Conservation (phyloP, 1,140 invertebrate species). For the Saccostrea glomerata region DNA sequence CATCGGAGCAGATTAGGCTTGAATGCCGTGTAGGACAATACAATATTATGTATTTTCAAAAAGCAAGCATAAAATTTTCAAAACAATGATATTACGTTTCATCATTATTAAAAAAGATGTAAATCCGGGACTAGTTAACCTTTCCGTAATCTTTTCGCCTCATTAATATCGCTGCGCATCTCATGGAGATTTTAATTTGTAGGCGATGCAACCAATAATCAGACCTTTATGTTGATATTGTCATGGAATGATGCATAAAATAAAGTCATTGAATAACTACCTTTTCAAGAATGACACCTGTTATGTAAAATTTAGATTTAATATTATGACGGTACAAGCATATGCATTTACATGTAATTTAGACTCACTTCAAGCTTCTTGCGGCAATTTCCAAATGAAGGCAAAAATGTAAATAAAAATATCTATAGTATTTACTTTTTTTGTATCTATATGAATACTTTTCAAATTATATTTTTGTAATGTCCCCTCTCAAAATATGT, state of each 20-base stretch:
- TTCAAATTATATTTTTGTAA: no score
- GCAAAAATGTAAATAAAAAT: no score
- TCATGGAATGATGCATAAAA: not conserved
- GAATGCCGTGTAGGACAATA: not conserved
- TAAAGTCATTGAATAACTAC: no score
- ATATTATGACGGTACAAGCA: no score
- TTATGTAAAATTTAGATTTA: no score
- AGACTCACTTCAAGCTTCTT: no score
- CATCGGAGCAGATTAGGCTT: not conserved
- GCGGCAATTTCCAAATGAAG: no score
- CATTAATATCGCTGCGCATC: not conserved
- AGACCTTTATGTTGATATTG: not conserved
- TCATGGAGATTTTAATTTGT: not conserved
- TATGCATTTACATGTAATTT: no score
- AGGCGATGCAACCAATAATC: not conserved
- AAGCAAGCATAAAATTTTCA: not conserved
- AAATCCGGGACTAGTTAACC: not conserved
- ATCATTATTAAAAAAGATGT: not conserved
- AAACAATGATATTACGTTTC: not conserved
- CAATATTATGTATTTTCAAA: not conserved
- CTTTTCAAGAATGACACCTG: no score
- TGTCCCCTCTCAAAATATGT: no score
- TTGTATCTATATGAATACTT: no score
- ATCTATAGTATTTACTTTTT: no score
- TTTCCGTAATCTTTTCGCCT: not conserved